phyloP scores from a whole-genome alignment of 1,140 invertebrate species.

The Leptinotarsa undecemlineata region DNA sequence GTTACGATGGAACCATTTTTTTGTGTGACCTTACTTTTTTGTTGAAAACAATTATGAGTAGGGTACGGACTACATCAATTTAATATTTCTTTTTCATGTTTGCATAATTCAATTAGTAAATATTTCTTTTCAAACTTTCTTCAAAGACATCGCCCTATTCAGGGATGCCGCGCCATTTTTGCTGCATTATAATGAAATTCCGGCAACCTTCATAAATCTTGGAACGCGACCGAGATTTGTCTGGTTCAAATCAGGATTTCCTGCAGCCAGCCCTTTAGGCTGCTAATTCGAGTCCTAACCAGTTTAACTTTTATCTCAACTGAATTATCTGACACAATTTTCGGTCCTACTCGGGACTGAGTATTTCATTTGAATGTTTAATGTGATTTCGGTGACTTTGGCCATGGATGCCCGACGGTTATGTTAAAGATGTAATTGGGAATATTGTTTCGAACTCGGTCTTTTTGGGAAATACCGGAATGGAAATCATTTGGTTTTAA shows the following conservation, averaged over 20 bases:
- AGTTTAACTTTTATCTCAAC: constrained; percentile 2
- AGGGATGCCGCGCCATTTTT: not conserved
- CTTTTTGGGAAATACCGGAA: no score
- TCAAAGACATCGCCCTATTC: no score
- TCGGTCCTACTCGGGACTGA: not conserved
- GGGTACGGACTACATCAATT: no score
- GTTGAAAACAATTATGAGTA: no score
- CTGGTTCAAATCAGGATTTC: constrained; percentile 8
- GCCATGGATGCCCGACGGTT: not conserved
- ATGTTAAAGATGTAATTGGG: not conserved
- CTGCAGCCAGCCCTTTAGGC: not conserved
- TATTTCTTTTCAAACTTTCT: no score
- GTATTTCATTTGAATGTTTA: not conserved
- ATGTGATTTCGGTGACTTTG: constrained; percentile 1
- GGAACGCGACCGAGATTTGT: not conserved
- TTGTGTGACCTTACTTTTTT: no score
- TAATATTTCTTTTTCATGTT: no score
- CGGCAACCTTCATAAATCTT: constrained; percentile 3
- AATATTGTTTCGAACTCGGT: not conserved
- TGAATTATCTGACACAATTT: not conserved
- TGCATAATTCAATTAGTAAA: no score
- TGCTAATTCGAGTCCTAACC: not conserved
- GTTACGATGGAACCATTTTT: no score
- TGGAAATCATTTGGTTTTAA: no score
- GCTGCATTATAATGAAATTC: not conserved